Percentiles rank a stretch among this genome's conserved stretches.
These are phyloP conservation scores for Ellobium chinense DNA, from an alignment of 2,888 invertebrate genomes.

Conservation along the genomic window DNA sequence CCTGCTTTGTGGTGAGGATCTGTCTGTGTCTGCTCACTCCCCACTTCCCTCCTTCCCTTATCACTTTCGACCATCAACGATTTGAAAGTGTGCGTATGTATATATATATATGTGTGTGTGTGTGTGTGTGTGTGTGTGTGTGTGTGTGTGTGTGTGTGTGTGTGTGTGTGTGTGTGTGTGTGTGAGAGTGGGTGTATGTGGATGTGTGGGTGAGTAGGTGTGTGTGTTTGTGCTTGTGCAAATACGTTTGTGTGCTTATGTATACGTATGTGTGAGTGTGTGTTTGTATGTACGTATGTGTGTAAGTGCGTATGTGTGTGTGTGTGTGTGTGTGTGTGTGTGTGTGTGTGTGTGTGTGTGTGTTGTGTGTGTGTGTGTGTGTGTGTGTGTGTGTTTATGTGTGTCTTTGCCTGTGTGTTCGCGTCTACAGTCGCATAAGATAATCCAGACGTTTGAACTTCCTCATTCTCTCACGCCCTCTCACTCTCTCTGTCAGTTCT, in stretches of 20 bases:
- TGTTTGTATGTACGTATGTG: not conserved
- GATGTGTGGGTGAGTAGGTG: not conserved
- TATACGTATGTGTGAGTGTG: not conserved
- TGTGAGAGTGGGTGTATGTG: not conserved
- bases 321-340: constrained; percentile 3
- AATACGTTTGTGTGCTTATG: not conserved
- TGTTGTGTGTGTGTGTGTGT: not conserved
- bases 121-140: not conserved
- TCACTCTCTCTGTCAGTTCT: too few species aligned
- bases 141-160: not conserved
- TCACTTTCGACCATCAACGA: too few species aligned
- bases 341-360: not conserved
- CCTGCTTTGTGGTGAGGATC: too few species aligned
- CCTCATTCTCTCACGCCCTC: too few species aligned
- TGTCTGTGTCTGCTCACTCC: too few species aligned
- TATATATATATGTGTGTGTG: not conserved
- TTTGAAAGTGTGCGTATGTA: not conserved
- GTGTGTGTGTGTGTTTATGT: not conserved
- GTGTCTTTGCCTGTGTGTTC: not conserved
- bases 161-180: constrained; percentile 4
- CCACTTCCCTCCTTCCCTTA: too few species aligned
- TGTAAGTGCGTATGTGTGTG: not conserved
- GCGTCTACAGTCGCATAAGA: too few species aligned
- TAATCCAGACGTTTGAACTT: too few species aligned
- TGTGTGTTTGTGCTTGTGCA: not conserved